phyloP scores from a whole-genome alignment of 2,888 invertebrate genomes.

The Emmelina monodactyla region DNA sequence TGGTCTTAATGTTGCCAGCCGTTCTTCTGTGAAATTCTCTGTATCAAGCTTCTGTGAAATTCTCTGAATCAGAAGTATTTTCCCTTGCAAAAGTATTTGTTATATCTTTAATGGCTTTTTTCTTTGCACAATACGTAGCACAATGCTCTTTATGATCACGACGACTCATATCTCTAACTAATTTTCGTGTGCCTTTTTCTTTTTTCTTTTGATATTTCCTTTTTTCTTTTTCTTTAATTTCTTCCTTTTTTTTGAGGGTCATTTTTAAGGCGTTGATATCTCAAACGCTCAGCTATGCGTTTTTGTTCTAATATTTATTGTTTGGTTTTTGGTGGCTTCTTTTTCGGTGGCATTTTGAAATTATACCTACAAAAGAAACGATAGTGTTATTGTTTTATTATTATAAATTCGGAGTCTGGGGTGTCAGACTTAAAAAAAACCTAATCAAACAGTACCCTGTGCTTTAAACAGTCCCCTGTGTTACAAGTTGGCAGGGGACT shows the following conservation, averaged over 20 bases:
- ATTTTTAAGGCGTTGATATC: constrained; percentile 16
- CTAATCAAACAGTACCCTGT: too few species aligned
- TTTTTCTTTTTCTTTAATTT: constrained; percentile 12
- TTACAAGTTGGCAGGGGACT: too few species aligned
- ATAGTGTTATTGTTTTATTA: neutral
- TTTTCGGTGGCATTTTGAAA: constrained; percentile 5
- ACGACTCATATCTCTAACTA: constrained; percentile 7
- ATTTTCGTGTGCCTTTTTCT: constrained; percentile 5
- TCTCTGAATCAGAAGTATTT: constrained; percentile 8
- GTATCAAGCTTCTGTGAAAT: neutral
- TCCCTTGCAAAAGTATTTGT: constrained; percentile 12
- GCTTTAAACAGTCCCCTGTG: too few species aligned
- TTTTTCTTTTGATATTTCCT: constrained; percentile 7
- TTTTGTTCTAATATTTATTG: constrained; percentile 15
- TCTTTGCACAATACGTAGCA: constrained; percentile 6
- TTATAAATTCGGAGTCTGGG: neutral
- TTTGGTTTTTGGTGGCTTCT: constrained; percentile 12
- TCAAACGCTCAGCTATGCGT: constrained; percentile 14
- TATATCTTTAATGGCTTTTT: constrained; percentile 13
- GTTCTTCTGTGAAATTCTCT: constrained; percentile 1
- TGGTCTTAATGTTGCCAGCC: constrained; percentile 4
- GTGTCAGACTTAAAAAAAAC: constrained; percentile 4
- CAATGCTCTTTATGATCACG: constrained; percentile 10
- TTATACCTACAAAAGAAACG: neutral
- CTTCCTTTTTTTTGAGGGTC: constrained; percentile 9